Evolutionary conservation across 2,797 vertebrate genomes (phyloP).

Genomic region (Eulemur coronatus): DNA sequence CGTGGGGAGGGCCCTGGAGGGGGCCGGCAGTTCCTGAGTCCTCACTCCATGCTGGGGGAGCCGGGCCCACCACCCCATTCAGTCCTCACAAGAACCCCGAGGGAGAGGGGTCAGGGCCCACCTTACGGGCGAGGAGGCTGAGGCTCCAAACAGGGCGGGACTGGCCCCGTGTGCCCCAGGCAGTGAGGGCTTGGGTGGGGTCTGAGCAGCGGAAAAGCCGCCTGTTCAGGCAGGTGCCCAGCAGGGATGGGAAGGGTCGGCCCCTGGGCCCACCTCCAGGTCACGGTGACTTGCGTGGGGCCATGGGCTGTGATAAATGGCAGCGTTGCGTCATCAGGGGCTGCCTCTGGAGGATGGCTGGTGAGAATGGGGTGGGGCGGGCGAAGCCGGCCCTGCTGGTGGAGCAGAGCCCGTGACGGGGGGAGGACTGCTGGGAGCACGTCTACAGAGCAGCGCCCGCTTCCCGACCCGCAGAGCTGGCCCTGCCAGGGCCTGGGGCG

Average conservation of each 20-base stretch:
- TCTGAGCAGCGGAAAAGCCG: not conserved
- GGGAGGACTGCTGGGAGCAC: not conserved
- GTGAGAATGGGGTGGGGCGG: not conserved
- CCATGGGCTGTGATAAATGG: constrained; percentile 33
- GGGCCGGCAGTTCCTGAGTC: not conserved
- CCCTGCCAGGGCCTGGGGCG: not conserved
- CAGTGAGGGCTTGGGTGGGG: not conserved
- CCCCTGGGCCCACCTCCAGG: constrained; percentile 35
- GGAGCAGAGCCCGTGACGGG: not conserved
- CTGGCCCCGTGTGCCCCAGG: not conserved
- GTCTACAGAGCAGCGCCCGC: not conserved
- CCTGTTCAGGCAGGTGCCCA: constrained; percentile 32
- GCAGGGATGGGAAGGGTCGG: constrained; percentile 22
- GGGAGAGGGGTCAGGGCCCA: not conserved
- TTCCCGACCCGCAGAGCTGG: not conserved
- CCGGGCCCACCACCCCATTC: not conserved
- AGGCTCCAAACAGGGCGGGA: not conserved
- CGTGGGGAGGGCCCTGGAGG: not conserved
- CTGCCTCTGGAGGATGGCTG: not conserved
- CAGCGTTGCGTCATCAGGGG: not conserved
- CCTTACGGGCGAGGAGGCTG: not conserved
- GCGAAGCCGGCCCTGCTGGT: too few species aligned
- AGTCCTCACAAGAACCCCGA: not conserved
- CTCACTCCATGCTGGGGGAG: not conserved
- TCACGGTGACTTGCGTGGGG: constrained; percentile 57